These are phyloP conservation scores for Hydra vulgaris DNA, from an alignment of 30 jellyfish, hydroid and myxozoan species.

Conservation along the genomic window DNA sequence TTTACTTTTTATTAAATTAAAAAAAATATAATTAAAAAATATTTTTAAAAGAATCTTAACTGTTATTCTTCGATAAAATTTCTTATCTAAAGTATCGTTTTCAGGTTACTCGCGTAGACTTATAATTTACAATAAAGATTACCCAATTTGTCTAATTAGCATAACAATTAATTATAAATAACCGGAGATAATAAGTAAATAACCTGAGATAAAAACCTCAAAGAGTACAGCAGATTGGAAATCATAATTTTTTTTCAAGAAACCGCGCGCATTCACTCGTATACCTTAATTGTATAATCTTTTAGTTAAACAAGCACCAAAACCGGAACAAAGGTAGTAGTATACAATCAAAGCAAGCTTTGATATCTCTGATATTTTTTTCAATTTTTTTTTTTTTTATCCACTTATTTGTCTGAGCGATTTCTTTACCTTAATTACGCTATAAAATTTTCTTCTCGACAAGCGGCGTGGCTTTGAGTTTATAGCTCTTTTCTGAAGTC, in stretches of 20 bases:
- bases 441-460: background rate
- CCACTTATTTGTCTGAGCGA: background rate
- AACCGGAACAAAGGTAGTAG: background rate
- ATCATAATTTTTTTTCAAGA: background rate
- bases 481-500: slow-evolving; percentile 1
- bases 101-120: background rate
- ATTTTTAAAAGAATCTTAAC: background rate
- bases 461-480: slow-evolving; percentile 6
- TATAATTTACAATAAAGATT: no score
- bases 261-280: background rate
- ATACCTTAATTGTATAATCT: background rate
- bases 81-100: background rate
- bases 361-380: background rate
- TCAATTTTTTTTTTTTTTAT: background rate
- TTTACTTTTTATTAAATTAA: no score
- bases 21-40: no score
- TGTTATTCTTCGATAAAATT: background rate
- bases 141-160: background rate
- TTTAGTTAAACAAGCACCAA: background rate
- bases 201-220: no score
- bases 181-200: background rate
- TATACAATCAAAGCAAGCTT: background rate
- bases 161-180: no score
- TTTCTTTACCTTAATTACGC: background rate
- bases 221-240: background rate